A percentile compares a stretch with the other conserved stretches of the same genome.
Conservation (phyloP, 1,140 invertebrate genomes). For the Drosophila prosaltans region DNA sequence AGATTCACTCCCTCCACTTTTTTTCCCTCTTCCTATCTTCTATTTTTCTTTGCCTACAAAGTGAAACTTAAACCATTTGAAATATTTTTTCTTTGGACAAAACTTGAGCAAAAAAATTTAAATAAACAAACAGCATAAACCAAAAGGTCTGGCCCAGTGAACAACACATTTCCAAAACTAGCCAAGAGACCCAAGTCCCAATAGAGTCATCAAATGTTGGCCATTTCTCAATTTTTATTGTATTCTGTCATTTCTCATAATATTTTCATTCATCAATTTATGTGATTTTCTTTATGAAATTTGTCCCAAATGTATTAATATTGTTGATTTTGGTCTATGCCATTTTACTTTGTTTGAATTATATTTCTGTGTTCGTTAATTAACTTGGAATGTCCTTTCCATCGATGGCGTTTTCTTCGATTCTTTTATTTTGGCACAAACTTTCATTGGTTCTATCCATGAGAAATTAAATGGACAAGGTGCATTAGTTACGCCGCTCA, state of each 20-base stretch:
- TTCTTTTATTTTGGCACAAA: no score
- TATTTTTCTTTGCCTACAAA: constrained; percentile 5
- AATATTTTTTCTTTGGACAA: constrained; percentile 9
- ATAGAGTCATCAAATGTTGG: not conserved
- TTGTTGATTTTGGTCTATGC: not conserved
- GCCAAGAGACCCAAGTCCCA: not conserved
- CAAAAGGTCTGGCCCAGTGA: not conserved
- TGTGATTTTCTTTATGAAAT: not conserved
- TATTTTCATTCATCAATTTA: constrained; percentile 6
- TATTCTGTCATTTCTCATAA: not conserved
- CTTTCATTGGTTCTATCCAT: no score
- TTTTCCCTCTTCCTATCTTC: not conserved
- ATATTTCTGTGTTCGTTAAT: not conserved
- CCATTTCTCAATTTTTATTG: constrained; percentile 2
- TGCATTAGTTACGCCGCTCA: no score
- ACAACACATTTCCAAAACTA: no score
- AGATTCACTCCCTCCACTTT: not conserved
- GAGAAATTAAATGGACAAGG: no score
- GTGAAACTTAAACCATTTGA: not conserved
- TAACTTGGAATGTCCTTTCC: no score
- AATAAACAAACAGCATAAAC: not conserved
- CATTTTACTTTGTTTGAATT: not conserved
- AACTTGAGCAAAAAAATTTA: not conserved
- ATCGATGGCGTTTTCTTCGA: no score
- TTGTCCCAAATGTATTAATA: constrained; percentile 3